Base-by-base conservation (phyloP, 2,113 vertebrate species). In the Dasyornis broadbenti region DNA sequence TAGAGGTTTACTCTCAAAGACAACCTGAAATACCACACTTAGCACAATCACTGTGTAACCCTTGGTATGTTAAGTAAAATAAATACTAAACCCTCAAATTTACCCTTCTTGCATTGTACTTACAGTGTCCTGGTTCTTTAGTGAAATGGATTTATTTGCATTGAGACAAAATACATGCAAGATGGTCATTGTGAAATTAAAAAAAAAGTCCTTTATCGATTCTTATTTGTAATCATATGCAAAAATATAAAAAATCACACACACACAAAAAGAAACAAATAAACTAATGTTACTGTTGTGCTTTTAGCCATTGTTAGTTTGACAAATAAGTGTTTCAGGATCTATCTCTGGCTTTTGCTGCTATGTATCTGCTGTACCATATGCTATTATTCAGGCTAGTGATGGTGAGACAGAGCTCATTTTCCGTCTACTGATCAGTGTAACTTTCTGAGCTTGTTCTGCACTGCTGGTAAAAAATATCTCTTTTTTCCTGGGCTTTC, bases 281-380 rank as follows among this genome's bases (percentile, higher is more conserved):
- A n/a, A 10, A 47, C 52, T 77, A 44, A 52, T 53, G 47, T 61
- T 88, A 57, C n/a, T 70, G 50, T 83, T 95, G 69, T 84, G 61
- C 47, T 93, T 95, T 91, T 90, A 91, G 49, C n/a, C 78, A 87
- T 79, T 81, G 71, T 93, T 96, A 93, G 95, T 96, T 96, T 92
- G 86, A 93, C 52, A 89, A 95, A 86, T 37, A 89, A 92, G 35
- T 35, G 28, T 70, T 92, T 92, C 89, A 84, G 69, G 22, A 75
- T 69, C 71, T 82, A 28, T 26, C 57, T 92, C 63, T 95, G 90
- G 59, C 84, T 93, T 90, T 95, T 88, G 69, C 68, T 91, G 56
- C 73, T 86, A 45, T 28, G 59, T 77, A 88, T 93, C 65, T 97
- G 69, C 89, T 82, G 52, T 65, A 75, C 92, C 90, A 92, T 95